Base-by-base conservation (phyloP, 2,888 invertebrate genomes). In the Leptogaster cylindrica region DNA sequence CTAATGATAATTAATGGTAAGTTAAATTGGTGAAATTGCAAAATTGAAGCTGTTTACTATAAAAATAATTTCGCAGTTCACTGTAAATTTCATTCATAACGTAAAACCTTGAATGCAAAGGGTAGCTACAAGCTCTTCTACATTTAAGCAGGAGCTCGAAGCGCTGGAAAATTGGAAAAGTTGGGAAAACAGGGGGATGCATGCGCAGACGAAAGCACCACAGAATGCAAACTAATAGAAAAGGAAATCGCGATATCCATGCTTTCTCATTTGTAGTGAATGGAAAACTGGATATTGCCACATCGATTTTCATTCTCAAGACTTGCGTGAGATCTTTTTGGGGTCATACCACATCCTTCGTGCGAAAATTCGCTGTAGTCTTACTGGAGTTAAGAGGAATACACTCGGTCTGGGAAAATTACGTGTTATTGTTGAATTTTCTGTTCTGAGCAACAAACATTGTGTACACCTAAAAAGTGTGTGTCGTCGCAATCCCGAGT, bases 281-380 rank as follows among this genome's bases (percentile, higher is more conserved):
- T 61, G 41, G 61, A 61, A 61, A 44, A 61, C 44, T 41, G 61
- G 10, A 61, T 61, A 44, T 61, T 44, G 44, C 61, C 61, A 61
- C 61, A 61, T 61, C 61, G 61, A 61, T 61, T 61, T 61, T 61
- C 61, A 16, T 23, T 27, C 44, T 23, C 27, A 44, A 61, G 28
- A 44, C 41, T 61, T 61, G 44, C 27, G 61, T 44, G 41, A 61
- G 44, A 44, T 61, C 12, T 61, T 61, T 61, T 61, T 61, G 44
- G 44, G 61, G 61, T 61, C 44, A 61, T 44, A 44, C 10, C 27
- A 25, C 7, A 28, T 28, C 31, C 10, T 44, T 27, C 4, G 44
- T 44, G 18, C n/a, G 18, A 28, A 44, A 10, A 18, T 61, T 28
- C 36, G 27, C 16, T 61, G 41, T 7, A 44, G 41, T 28, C 44